A percentile compares a stretch with the other conserved stretches of the same genome.
Conservation (phyloP, 1,140 invertebrate genomes). For the Cydia pomonella region DNA sequence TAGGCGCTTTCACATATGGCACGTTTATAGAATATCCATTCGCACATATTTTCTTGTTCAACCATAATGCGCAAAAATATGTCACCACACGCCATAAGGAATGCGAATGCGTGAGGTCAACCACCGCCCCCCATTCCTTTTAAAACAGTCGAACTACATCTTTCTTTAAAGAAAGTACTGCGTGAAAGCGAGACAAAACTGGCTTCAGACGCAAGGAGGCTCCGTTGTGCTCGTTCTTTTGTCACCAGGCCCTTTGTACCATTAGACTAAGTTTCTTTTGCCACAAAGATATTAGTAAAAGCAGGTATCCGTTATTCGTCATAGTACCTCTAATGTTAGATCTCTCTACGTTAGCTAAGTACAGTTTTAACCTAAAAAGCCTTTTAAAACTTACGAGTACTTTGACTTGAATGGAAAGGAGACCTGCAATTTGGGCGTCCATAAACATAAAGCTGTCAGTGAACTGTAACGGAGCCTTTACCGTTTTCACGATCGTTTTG, state of each 20-base stretch:
- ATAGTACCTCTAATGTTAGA: neutral
- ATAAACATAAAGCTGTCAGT: slow-evolving; percentile 18
- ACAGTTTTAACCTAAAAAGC: neutral
- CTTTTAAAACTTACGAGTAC: neutral
- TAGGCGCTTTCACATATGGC: neutral
- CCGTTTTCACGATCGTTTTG: slow-evolving; percentile 6
- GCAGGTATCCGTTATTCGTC: neutral
- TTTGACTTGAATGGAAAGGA: neutral
- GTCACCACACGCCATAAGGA: slow-evolving; percentile 15
- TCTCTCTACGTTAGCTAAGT: neutral
- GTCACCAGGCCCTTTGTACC: slow-evolving; percentile 9
- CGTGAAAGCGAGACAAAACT: slow-evolving; percentile 32
- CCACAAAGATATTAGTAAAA: neutral
- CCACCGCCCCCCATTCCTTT: slow-evolving; percentile 8
- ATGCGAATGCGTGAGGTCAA: neutral
- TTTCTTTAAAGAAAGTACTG: slow-evolving; percentile 24
- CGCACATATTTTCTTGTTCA: neutral
- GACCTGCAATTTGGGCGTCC: neutral
- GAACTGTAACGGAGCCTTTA: slow-evolving; percentile 1
- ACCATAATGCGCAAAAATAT: slow-evolving; percentile 10
- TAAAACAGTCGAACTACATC: slow-evolving; percentile 14
- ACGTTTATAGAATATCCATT: neutral
- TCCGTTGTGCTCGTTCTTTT: slow-evolving; percentile 5
- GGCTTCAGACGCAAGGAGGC: slow-evolving; percentile 7
- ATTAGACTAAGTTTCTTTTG: neutral